phyloP scores from a whole-genome alignment of 2,888 invertebrate genomes.

The Dynastes hyllus region DNA sequence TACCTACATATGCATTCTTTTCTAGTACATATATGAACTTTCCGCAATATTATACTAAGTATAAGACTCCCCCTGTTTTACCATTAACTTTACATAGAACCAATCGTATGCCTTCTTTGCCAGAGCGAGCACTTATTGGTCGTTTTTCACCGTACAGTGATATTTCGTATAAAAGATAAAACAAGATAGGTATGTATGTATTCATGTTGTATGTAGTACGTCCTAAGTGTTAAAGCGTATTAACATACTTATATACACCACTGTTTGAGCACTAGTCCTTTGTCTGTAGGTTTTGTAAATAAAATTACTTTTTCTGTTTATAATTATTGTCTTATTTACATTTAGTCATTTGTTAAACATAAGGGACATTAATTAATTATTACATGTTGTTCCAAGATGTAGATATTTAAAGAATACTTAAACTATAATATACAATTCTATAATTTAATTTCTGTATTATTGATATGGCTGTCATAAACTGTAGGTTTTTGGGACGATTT shows the following conservation, averaged over 20 bases:
- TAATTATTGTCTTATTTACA: neutral
- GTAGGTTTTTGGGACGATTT: too few species aligned
- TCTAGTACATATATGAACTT: slow-evolving; percentile 74
- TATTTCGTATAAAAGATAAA: slow-evolving; percentile 71
- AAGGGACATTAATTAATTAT: too few species aligned
- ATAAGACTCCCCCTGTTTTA: slow-evolving; percentile 76
- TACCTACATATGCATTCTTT: slow-evolving; percentile 41
- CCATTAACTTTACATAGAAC: slow-evolving; percentile 73
- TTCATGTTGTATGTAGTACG: slow-evolving; percentile 14
- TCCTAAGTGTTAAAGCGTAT: neutral
- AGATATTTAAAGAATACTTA: too few species aligned
- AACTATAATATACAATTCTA: too few species aligned
- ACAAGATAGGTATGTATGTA: neutral
- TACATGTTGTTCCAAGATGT: too few species aligned
- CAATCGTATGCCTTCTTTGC: slow-evolving; percentile 73
- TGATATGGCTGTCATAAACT: too few species aligned
- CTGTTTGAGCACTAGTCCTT: neutral
- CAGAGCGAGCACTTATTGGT: slow-evolving; percentile 75
- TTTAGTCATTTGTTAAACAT: too few species aligned
- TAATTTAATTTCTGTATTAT: too few species aligned
- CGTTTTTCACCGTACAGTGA: slow-evolving; percentile 75
- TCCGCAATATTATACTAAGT: slow-evolving; percentile 75
- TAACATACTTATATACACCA: neutral
- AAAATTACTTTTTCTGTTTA: neutral
- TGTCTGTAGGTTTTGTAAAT: neutral